Conservation (phyloP, 2,888 invertebrate genomes). For the Thereva nobilitata region DNA sequence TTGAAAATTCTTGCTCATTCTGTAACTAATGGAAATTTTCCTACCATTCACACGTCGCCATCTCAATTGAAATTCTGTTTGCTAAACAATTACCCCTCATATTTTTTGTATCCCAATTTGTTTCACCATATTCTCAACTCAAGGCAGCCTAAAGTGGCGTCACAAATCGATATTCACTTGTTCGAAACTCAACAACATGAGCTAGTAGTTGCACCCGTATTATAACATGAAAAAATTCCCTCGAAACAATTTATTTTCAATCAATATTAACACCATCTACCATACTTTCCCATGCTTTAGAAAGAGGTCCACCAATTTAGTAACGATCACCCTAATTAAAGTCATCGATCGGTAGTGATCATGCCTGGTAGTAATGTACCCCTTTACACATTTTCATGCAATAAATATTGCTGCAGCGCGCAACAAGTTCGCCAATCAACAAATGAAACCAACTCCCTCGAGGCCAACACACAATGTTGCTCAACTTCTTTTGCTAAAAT, state of each 20-base stretch:
- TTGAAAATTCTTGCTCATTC: too few relatives aligned
- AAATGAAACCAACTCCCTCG: too few relatives aligned
- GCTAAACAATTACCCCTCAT: constrained; percentile 8
- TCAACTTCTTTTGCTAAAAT: neutral
- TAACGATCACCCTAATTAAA: constrained; percentile 21
- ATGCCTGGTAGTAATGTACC: neutral
- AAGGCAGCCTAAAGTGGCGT: constrained; percentile 14
- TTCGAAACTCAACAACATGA: too few relatives aligned
- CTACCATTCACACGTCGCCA: too few relatives aligned
- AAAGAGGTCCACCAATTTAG: too few relatives aligned
- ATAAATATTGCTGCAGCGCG: constrained; percentile 6
- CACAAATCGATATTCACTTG: constrained; percentile 16
- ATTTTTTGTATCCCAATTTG: constrained; percentile 12
- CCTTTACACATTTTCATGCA: constrained; percentile 13
- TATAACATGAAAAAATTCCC: too few relatives aligned
- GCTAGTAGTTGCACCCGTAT: constrained; percentile 13
- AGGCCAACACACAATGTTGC: neutral
- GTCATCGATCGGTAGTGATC: constrained; percentile 20
- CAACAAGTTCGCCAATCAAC: neutral
- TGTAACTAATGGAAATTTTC: too few relatives aligned
- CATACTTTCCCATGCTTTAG: too few relatives aligned
- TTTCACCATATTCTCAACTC: constrained; percentile 17
- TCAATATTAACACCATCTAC: too few relatives aligned
- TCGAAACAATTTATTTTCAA: too few relatives aligned
- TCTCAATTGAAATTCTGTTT: too few relatives aligned